phyloP scores from a whole-genome alignment of 1,140 invertebrate genomes.

The Drosophila watanabei region DNA sequence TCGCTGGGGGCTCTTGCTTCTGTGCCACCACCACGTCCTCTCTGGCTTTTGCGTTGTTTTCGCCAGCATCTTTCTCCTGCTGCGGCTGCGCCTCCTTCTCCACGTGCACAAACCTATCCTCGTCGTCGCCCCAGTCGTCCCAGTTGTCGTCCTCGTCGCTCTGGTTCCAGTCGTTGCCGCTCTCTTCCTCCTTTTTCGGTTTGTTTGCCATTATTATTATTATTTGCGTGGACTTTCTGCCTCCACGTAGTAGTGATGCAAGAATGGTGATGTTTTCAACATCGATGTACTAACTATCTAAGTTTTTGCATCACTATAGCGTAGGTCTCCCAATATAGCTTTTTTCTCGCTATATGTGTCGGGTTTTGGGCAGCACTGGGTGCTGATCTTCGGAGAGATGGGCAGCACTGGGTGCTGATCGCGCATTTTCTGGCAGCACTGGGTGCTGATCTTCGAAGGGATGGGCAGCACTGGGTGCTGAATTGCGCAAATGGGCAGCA shows the following conservation, averaged over 20 bases:
- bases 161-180: slow-evolving; percentile 83
- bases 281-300: too few relatives aligned
- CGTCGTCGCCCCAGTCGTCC: slow-evolving; percentile 87
- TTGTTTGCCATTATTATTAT: slow-evolving; percentile 53
- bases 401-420: too few relatives aligned
- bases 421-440: too few relatives aligned
- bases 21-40: slow-evolving; percentile 25
- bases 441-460: too few relatives aligned
- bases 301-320: too few relatives aligned
- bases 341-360: too few relatives aligned
- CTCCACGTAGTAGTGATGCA: slow-evolving; percentile 71
- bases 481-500: too few relatives aligned
- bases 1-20: slow-evolving; percentile 14
- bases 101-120: slow-evolving; percentile 72
- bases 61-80: slow-evolving; percentile 11
- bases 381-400: too few relatives aligned
- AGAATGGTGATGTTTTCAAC: too few relatives aligned
- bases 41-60: slow-evolving; percentile 34
- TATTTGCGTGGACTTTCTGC: slow-evolving; percentile 29
- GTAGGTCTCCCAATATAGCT: too few relatives aligned
- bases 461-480: too few relatives aligned
- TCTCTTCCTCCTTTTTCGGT: slow-evolving; percentile 39
- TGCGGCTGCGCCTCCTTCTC: slow-evolving; percentile 25
- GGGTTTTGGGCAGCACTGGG: too few relatives aligned
- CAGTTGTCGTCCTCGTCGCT: slow-evolving; percentile 88